A percentile compares a stretch with the other conserved stretches of the same genome.
Evolutionary conservation across 2,113 vertebrate species (phyloP).

Genomic region (Dinomys branickii): DNA sequence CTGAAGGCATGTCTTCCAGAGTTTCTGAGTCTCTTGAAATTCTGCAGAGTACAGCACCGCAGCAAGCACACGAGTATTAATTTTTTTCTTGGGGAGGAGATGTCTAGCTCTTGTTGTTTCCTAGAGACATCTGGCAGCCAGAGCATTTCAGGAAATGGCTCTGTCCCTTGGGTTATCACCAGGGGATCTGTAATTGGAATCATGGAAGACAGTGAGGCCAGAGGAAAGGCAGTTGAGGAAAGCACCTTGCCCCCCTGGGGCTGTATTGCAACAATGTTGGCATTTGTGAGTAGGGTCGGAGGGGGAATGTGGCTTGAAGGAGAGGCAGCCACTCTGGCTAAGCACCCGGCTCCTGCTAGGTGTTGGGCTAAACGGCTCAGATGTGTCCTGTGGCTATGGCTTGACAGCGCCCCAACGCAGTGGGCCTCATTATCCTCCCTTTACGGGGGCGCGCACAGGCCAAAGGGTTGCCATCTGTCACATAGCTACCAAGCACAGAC

Average conservation of each 20-base stretch:
- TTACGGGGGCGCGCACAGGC: constrained; percentile 60
- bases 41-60: not conserved
- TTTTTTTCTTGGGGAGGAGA: not conserved
- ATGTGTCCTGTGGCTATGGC: no score
- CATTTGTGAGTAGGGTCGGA: fast-evolving
- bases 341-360: not conserved
- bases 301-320: not conserved
- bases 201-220: not conserved
- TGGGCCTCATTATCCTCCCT: constrained; percentile 33
- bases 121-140: not conserved
- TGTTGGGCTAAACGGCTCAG: not conserved
- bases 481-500: not conserved
- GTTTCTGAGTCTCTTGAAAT: not conserved
- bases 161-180: not conserved
- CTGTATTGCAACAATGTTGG: fast-evolving
- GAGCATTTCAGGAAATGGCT: not conserved
- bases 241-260: no score
- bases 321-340: not conserved
- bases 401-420: not conserved
- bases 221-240: not conserved
- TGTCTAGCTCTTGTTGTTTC: not conserved
- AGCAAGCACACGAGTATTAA: not conserved
- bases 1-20: not conserved
- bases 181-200: not conserved
- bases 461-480: constrained; percentile 26